Percentiles rank a stretch among this genome's conserved stretches.
Evolutionary conservation across 1,140 invertebrate genomes (phyloP).

Genomic region (Lamellibrachia luymesi): DNA sequence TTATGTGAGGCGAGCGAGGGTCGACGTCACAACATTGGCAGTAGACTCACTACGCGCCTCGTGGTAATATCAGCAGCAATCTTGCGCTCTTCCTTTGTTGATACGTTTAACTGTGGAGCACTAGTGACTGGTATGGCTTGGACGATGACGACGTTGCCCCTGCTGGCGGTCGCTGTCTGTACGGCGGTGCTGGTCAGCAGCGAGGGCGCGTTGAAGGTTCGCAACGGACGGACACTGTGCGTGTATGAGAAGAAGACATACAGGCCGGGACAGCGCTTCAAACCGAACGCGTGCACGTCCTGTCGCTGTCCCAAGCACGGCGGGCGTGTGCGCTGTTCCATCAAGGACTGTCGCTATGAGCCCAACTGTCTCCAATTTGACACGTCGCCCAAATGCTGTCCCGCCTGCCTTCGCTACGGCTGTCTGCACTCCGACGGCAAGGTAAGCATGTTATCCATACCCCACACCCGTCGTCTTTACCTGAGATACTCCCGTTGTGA

Average conservation of each 20-base stretch:
- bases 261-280: conserved; percentile 2
- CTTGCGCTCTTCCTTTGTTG: neutral
- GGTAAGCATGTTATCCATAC: neutral
- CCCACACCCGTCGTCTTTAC: neutral
- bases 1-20: neutral
- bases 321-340: conserved; percentile 11
- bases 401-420: conserved; percentile 12
- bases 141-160: neutral
- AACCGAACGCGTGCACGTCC: conserved; percentile 19
- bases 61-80: neutral
- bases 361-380: conserved; percentile 15
- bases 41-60: neutral
- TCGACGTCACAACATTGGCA: neutral
- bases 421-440: conserved; percentile 22
- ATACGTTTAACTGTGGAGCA: neutral
- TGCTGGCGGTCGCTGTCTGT: neutral
- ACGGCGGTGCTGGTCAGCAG: neutral
- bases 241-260: conserved; percentile 19
- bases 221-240: neutral
- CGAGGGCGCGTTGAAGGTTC: neutral
- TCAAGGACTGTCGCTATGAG: conserved; percentile 20
- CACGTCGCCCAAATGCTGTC: conserved; percentile 9
- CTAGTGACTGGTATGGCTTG: neutral
- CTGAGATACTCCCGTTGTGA: no score
- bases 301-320: conserved; percentile 23